Evolutionary conservation across 2,888 invertebrate species (phyloP), one percentile per base, ranked within the genome.

Genomic region (Stictocephala bisonia): DNA sequence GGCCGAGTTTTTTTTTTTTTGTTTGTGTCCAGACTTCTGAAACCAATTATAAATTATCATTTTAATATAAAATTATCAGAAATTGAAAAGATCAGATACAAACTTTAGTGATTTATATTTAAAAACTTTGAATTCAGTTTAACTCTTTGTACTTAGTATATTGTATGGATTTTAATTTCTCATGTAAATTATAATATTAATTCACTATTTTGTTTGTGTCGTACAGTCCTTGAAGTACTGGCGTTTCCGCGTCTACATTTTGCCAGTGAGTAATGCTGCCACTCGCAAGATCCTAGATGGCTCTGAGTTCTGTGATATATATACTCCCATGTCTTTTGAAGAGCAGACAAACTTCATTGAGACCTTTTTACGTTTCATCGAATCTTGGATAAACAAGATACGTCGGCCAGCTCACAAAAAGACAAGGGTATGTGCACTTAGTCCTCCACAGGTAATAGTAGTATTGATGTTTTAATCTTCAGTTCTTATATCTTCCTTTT

Each of bases 301-400:
- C 41, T 84, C 88, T 0, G 86, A 89, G 0, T 89, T 90, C 81
- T 96, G 95, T 83, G 95, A 97, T 84, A 91, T 96, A 71, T 97
- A 96, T 82, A 87, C 90, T n/a, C 87, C 89, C 0, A 88, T 89
- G 1, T 88, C 88, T 0, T 81, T 85, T 26, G 86, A 88, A 9
- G 88, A 89, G 72, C 87, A 89, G 71, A 86, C 85, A 44, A 86
- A 87, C 26, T 86, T 90, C 80, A 87, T 88, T 0, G 90, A 91
- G 72, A 91, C 91, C 0, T 93, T 94, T 83, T 85, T 95, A 44
- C 91, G 92, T 78, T 95, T 93, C 83, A 93, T 91, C 79, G 97
- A 93, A 85, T 89, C 90, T 0, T 92, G 92, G 83, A 89, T 97
- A 77, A 97, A 97, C 85, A 95, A 95, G 85, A 91, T 97, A 82